Base-by-base conservation (phyloP, 2,113 vertebrate genomes). In the Oreochromis aureus region DNA sequence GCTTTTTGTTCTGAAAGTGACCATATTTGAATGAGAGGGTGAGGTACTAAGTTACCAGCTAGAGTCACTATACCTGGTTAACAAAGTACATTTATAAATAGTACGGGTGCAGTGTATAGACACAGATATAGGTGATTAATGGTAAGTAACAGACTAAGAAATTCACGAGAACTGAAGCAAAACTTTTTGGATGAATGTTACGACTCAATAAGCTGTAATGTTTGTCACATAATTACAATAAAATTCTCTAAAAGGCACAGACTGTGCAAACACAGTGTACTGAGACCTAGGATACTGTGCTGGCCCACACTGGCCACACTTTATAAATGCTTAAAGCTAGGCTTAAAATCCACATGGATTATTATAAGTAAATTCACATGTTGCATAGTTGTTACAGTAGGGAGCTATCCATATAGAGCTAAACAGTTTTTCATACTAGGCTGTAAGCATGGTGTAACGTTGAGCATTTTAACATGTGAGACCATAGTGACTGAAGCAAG, bases 131-230 rank as follows among this genome's bases (percentile, higher is more conserved):
- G 13, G 22, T 18, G 10, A 27, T 76, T 76, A 48, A 5, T 78
- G 44, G 24, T 48, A 78, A 78, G 24, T 51, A 32, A 32, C 16
- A 78, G 71, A 76, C 71, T 48, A 51, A 76, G 44, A 51, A 76
- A 51, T 27, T 76, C 2, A 11, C 8, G 0, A 9, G 13, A 73
- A 78, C 71, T 51, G 24, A 78, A 78, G 71, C 6, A 78, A 19
- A 51, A 0, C 0, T 2, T 51, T 51, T 76, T 1, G 24, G 0
- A 27, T 76, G 44, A 18, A 48, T 18, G 27, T 27, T 73, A 73
- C 8, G 2, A 48, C 41, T 30, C 41, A 76, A 3, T 1, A 18
- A 76, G 15, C 69, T 24, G 9, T 48, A 48, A 18, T 48, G 16
- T 76, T 76, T 76, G 15, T 48, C 44, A 76, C 8, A 1, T 30